Base-by-base conservation (phyloP, 2,797 vertebrate species). In the Thripadectes ignobilis region DNA sequence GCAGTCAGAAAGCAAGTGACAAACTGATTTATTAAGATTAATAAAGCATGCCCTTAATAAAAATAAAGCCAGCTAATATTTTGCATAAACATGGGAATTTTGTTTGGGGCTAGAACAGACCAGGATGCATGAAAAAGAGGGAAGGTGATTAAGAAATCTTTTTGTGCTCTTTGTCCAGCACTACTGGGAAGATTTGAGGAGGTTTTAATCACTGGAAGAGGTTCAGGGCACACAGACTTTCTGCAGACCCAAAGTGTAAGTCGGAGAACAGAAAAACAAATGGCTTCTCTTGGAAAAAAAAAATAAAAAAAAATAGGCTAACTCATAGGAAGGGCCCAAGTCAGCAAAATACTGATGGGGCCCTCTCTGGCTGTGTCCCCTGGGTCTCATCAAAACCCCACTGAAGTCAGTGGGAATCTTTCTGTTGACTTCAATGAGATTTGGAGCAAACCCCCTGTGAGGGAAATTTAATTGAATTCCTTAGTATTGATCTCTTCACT, bases 1-100 rank as follows among this genome's bases (percentile, higher is more conserved):
- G 94, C 90, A 97, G 94, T 97, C 96, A 96, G 93, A 94, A 97
- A 93, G 76, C 92, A 90, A 88, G 90, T 7, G 15, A 96, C 93
- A 97, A 94, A 95, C 89, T 94, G 97, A 97, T 97, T 98, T 98
- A 98, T 98, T 97, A 96, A 97, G 97, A 97, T 97, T 97, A 98
- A 97, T 98, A 98, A 97, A 97, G 94, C 96, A 88, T 88, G 7
- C 77, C 91, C 95, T 97, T 96, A 97, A 96, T 97, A 97, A 96
- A 94, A 96, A 91, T 93, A 97, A 95, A 95, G 23, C 66, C 83
- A 85, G 85, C 32, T 97, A 97, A 97, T 96, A 96, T 94, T 97
- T 97, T 96, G 68, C 95, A 97, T 97, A 97, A 97, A 92, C 85
- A 78, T 75, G 24, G 46, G 74, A 93, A 85, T 94, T 91, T 91